A percentile compares a stretch with the other conserved stretches of the same genome.
Evolutionary conservation across 2,113 vertebrate genomes (phyloP).

Genomic region (Lota lota): DNA sequence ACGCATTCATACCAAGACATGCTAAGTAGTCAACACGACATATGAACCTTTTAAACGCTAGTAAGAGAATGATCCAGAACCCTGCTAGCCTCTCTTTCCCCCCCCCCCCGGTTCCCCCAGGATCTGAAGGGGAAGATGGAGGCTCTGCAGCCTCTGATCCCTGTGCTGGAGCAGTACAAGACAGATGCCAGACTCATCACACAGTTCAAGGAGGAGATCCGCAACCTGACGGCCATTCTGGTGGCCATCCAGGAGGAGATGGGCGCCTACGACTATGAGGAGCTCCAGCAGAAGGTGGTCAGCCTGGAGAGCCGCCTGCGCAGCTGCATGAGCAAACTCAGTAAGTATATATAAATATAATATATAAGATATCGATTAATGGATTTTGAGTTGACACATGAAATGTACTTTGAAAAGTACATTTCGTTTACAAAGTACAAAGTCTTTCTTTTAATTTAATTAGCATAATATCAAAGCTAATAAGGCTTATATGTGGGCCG

Average conservation of each 20-base stretch:
- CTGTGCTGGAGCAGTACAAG: constrained; percentile 97
- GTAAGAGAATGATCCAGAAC: too few species aligned
- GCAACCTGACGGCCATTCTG: constrained; percentile 88
- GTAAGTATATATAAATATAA: constrained; percentile 62
- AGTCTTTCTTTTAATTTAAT: too few species aligned
- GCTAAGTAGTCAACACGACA: too few species aligned
- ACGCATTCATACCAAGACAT: too few species aligned
- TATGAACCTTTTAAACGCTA: too few species aligned
- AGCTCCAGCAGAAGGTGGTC: constrained; percentile 90
- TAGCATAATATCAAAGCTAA: too few species aligned
- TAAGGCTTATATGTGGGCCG: too few species aligned
- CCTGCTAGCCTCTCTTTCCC: background rate
- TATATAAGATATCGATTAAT: too few species aligned
- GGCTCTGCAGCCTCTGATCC: constrained; percentile 90
- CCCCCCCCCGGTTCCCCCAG: constrained; percentile 60
- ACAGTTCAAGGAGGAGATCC: constrained; percentile 97
- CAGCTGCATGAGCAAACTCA: constrained; percentile 97
- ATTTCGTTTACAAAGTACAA: too few species aligned
- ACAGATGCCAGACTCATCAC: constrained; percentile 91
- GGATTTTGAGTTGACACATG: too few species aligned
- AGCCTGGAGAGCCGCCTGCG: constrained; percentile 89
- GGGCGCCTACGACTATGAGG: constrained; percentile 94
- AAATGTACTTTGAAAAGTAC: too few species aligned
- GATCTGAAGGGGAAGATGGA: constrained; percentile 97
- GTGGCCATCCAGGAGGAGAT: constrained; percentile 96